Evolutionary conservation across 2,888 invertebrate genomes (phyloP).

Genomic region (Clanis bilineata): DNA sequence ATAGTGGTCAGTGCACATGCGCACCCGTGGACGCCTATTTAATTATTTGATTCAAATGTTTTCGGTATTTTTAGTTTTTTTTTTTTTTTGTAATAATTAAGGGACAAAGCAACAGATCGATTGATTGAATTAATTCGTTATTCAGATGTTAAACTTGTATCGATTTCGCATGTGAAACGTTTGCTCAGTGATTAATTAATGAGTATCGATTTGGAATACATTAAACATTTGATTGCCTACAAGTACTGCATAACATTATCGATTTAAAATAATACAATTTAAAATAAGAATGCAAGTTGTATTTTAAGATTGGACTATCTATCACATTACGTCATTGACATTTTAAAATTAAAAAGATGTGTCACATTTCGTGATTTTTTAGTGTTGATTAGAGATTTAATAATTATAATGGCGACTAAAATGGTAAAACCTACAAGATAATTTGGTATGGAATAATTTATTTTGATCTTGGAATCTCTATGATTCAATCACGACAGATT

Average conservation of each 20-base stretch:
- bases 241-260: neutral
- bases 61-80: conserved; percentile 23
- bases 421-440: neutral
- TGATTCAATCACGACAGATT: neutral
- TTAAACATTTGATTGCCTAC: conserved; percentile 9
- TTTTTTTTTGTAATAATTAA: conserved; percentile 27
- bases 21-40: conserved; percentile 30
- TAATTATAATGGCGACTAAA: neutral
- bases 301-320: neutral
- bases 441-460: neutral
- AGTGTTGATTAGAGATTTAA: neutral
- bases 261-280: neutral
- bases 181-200: conserved; percentile 5
- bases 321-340: neutral
- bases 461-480: neutral
- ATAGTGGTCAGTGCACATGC: no score
- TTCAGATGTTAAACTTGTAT: conserved; percentile 21
- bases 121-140: conserved; percentile 30
- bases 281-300: neutral
- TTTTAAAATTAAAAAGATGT: neutral
- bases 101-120: conserved; percentile 26
- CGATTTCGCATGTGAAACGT: conserved; percentile 9
- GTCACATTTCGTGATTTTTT: neutral
- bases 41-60: conserved; percentile 26
- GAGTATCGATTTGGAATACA: conserved; percentile 7